Base-by-base conservation (phyloP, 2,888 invertebrate genomes). In the Polyploca ridens region DNA sequence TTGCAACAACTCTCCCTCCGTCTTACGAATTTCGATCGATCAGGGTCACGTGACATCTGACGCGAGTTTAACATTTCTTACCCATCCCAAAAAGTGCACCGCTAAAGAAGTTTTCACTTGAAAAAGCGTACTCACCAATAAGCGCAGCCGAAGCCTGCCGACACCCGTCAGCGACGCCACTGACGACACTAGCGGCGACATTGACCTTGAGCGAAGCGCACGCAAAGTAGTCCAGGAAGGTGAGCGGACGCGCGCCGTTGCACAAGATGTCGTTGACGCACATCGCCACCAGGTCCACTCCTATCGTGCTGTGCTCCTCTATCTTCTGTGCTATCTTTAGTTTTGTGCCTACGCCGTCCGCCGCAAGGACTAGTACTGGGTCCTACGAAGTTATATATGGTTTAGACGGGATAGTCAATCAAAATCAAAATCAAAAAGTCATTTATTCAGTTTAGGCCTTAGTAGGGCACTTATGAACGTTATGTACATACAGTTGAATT, bases 311-410 rank as follows among this genome's bases (percentile, higher is more conserved):
- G 88, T 99, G 98, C 13, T 96, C 94, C 64, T 96, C 95, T 70
- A 95, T 96, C 75, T 95, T 95, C 86, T 98, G 97, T 0, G 99
- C 99, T 69, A 98, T 97, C 94, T 98, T 98, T 11, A 99, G 95
- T 89, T 99, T 99, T 0, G 99, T 99, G 63, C 99, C 99, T 19
- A 99, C 99, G n/a, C 99, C 99, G 92, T 99, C 99, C 0, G 99
- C 98, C 0, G 99, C 99, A 58, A 99, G 96, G 0, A 99, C 98
- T 0, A 99, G 94, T 33, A 99, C 95, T 0, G 99, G 98, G 86
- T 99, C 97, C 90, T 93, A 77, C 0, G 35, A n/a, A n/a, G n/a
- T n/a, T n/a, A n/a, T n/a, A n/a, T n/a, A n/a, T n/a, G n/a, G n/a
- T n/a, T n/a, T n/a, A n/a, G n/a, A n/a, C n/a, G n/a, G n/a, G n/a